Base-by-base conservation (phyloP, 2,888 invertebrate species). In the Nesidiocoris tenuis region DNA sequence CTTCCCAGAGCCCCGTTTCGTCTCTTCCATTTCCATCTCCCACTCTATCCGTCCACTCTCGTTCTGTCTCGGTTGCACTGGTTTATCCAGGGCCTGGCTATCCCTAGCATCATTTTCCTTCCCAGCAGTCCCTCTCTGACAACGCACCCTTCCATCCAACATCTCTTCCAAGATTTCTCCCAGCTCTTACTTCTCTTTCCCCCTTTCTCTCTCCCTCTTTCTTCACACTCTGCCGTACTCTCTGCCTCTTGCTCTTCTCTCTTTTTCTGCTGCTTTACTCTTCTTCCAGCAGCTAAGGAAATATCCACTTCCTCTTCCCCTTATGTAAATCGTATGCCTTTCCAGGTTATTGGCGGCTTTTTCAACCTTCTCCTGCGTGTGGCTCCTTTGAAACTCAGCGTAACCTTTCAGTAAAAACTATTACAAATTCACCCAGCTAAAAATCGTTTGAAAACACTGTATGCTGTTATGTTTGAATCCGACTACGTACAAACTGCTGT, bases 141-240 rank as follows among this genome's bases (percentile, higher is more conserved):
- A 59, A 39, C 39, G 12, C 39, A 12, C 39, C 39, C 39, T 12
- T 7, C 39, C 39, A 12, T 39, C 39, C 39, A 39, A 12, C 39
- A 39, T 39, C 39, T 39, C 39, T 39, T 39, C 39, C 12, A 7
- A 39, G 39, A 12, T 39, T 39, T 39, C 39, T 39, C 19, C 19
- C 59, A 59, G 3, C 59, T 59, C 59, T 59, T 19, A 17, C 59
- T 16, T 59, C 59, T 59, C 59, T 59, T n/a, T 9, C 59, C 59
- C 59, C 19, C 59, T 3, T 5, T 59, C 59, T 9, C 59, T 59
- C 59, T 18, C n/a, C n/a, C 5, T 59, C 59, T 59, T n/a, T 18
- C 59, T 59, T 19, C 19, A n/a, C 59, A 59, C n/a, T 18, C 59
- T 59, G 3, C 3, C 59, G 5, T 3, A 17, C 59, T 19, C 59